phyloP scores from a whole-genome alignment of 2,888 invertebrate genomes.

The Tinea semifulvella region DNA sequence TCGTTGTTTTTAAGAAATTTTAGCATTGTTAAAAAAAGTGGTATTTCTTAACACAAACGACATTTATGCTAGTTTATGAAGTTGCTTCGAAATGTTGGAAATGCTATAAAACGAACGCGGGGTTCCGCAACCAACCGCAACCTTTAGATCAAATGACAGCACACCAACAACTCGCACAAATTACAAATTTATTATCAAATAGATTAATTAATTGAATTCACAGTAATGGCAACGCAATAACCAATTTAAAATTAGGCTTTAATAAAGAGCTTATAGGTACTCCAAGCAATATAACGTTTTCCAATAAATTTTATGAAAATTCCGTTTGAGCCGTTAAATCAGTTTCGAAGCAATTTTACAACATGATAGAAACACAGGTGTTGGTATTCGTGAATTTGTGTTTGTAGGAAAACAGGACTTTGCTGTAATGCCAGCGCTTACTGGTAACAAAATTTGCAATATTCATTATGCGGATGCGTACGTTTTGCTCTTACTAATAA shows the following conservation, averaged over 20 bases:
- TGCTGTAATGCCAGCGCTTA: slow-evolving; percentile 19
- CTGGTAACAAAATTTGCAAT: slow-evolving; percentile 62
- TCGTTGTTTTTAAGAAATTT: too few species aligned
- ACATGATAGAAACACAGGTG: slow-evolving; percentile 9
- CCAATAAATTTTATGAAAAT: slow-evolving; percentile 12
- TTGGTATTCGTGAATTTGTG: slow-evolving; percentile 2
- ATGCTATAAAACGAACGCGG: too few species aligned
- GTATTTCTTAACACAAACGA: too few species aligned
- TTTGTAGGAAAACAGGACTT: slow-evolving; percentile 3
- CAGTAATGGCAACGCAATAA: background rate
- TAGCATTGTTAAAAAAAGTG: too few species aligned
- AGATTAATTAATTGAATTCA: too few species aligned
- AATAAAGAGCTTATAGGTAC: background rate
- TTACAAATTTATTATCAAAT: too few species aligned
- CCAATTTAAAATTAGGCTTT: background rate
- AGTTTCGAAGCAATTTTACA: slow-evolving; percentile 9
- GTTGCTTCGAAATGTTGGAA: too few species aligned
- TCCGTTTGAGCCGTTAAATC: slow-evolving; percentile 9
- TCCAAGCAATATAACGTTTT: slow-evolving; percentile 1
- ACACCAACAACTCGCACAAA: too few species aligned
- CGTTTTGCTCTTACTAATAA: background rate
- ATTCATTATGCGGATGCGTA: slow-evolving; percentile 34
- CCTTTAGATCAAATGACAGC: too few species aligned
- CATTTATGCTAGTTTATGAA: too few species aligned
- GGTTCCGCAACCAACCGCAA: too few species aligned